Evolutionary conservation across 64 coral and sea anemone species (phyloP), one percentile per base, ranked within the genome.

Genomic region (Acropora tenuis): DNA sequence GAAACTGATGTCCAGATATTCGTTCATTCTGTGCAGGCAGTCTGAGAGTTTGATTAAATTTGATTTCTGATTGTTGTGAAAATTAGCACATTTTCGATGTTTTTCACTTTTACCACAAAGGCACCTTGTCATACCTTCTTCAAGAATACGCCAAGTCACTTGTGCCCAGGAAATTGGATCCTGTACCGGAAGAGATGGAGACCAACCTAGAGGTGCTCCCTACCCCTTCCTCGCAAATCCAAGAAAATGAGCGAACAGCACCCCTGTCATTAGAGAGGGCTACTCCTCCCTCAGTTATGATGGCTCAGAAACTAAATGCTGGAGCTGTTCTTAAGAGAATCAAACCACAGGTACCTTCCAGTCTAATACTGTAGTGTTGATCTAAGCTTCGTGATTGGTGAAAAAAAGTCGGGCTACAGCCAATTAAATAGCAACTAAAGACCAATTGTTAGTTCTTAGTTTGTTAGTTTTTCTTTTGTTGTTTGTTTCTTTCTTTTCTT

Each of bases 81-180:
- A 3, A 13, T 63, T 63, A 7, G 0, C 5, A 0, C 52, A 10
- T 55, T 55, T 55, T 55, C 52, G 10, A 55, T 17, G 5, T 77
- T 48, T 77, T n/a, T 2, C 44, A 77, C 45, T 1, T n/a, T 85
- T 49, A 3, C 16, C 6, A 63, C 11, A 63, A 48, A 85, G 82
- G 82, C 3, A 8, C 18, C 1, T 15, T 85, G 1, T 85, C 82
- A 20, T 46, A 67, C 3, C 43, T 85, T 69, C 82, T 85, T 48
- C 82, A 85, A 85, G 82, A 85, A 6, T 85, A 85, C 11, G 82
- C 82, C 65, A 85, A 72, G 17, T 85, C 82, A 18, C 6, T 71
- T 17, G 30, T 40, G 66, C 65, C 69, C 82, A 69, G 68, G 19
- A 65, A 63, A 71, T 45, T 85, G 46, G 63, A 48, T 6, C 19